Base-by-base conservation (phyloP, 2,797 vertebrate species). In the Phrynocephalus forsythii region DNA sequence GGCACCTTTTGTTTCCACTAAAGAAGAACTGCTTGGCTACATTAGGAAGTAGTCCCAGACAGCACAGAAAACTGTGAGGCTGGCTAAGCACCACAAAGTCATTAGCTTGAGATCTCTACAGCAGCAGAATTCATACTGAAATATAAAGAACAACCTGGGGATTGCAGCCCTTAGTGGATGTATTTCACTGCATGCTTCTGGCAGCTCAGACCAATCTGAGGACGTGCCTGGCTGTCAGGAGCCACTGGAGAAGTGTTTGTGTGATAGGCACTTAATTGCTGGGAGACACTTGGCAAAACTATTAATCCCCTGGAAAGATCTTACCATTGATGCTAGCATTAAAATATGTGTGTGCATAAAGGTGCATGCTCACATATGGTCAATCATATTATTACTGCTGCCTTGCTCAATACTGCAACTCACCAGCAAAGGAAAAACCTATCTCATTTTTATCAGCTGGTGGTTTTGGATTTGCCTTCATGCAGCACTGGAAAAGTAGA, bases 41-140 rank as follows among this genome's bases (percentile, higher is more conserved):
- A 77, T 20, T 78, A 87, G 89, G 84, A 76, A 44, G 81, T 38
- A 89, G 26, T 90, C 87, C 79, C 73, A 86, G 86, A 72, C 0
- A 84, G 38, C 26, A 26, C 5, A 87, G 83, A 52, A 48, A 78
- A 85, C 87, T 86, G 28, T 56, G 83, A 87, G 84, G 90, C 88
- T 94, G 94, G 94, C 97, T 95, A 97, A 96, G 95, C 94, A 95
- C 92, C 95, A 96, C 93, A 96, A 96, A 94, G 94, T 95, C 96
- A 92, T 96, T 97, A 94, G 93, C 93, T 88, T 92, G 91, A 94
- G 92, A 94, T 93, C 94, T 93, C 95, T 93, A 95, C 89, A 95
- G 94, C 94, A 96, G 96, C 89, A 95, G 97, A 98, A 97, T 92
- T 94, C 94, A 96, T 91, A 96, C 94, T 96, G 96, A 97, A 97